These are phyloP conservation scores for Coptodon rendalli DNA, from an alignment of 2,113 vertebrate species.

Conservation along the genomic window DNA sequence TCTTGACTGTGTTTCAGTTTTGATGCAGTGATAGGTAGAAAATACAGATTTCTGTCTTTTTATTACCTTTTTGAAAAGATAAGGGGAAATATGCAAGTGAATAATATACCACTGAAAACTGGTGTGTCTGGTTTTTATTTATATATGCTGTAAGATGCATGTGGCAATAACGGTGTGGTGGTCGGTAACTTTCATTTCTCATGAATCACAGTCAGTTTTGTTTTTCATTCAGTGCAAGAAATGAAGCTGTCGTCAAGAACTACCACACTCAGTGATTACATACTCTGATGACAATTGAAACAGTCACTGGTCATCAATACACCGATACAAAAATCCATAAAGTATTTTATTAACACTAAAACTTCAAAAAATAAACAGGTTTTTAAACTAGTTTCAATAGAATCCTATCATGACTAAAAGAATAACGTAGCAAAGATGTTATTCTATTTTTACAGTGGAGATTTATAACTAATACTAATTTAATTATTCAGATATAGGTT, in stretches of 20 bases:
- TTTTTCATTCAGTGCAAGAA: neutral
- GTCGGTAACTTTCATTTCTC: neutral
- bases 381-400: neutral
- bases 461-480: neutral
- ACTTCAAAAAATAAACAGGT: neutral
- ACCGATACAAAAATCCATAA: neutral
- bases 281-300: neutral
- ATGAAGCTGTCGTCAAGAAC: neutral
- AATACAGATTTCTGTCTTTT: neutral
- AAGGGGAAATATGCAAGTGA: neutral
- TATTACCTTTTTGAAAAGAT: neutral
- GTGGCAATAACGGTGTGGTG: neutral
- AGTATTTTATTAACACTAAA: neutral
- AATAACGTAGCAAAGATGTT: neutral
- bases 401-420: neutral
- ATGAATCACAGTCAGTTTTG: neutral
- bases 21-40: accelerated
- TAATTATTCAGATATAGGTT: neutral
- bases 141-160: neutral
- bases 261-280: neutral
- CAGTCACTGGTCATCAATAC: neutral
- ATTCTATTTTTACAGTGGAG: neutral
- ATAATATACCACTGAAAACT: neutral
- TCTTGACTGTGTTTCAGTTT: neutral
- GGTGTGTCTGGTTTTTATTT: neutral